phyloP scores from a whole-genome alignment of 2,888 invertebrate species.

The Cryptocheilus praepositus region DNA sequence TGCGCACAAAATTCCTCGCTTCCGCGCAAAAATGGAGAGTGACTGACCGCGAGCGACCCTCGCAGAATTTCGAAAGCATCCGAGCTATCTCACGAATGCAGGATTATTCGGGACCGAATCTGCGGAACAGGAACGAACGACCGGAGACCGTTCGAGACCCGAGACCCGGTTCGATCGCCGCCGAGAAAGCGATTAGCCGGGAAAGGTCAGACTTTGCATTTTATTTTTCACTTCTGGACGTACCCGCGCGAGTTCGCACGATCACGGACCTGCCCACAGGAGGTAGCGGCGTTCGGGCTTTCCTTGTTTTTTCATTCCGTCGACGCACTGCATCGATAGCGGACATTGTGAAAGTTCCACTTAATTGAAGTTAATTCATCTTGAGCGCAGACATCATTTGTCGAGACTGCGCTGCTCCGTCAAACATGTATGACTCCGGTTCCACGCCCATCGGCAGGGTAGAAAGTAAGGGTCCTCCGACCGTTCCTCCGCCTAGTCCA shows the following conservation, averaged over 20 bases:
- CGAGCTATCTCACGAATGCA: neutral
- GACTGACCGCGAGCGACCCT: too few species aligned
- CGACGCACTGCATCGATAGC: neutral
- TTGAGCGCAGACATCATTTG: slow-evolving; percentile 44
- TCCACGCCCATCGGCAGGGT: slow-evolving; percentile 14
- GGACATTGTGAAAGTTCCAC: slow-evolving; percentile 47
- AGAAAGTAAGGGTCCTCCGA: slow-evolving; percentile 33
- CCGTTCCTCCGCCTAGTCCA: slow-evolving; percentile 18
- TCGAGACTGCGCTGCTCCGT: slow-evolving; percentile 37
- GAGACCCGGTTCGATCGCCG: neutral
- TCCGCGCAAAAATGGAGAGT: too few species aligned
- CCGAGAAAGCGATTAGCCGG: slow-evolving; percentile 29
- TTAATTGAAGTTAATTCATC: slow-evolving; percentile 51
- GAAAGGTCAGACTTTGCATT: slow-evolving; percentile 35
- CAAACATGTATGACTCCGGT: neutral
- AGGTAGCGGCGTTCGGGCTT: neutral
- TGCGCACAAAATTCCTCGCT: too few species aligned
- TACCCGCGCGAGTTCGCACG: too few species aligned
- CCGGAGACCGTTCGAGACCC: neutral
- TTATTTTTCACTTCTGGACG: too few species aligned
- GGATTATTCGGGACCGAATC: slow-evolving; percentile 10
- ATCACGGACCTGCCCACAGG: too few species aligned
- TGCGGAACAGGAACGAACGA: too few species aligned
- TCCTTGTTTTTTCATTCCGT: slow-evolving; percentile 4
- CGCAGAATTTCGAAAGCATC: slow-evolving; percentile 24